Conservation (phyloP, 1,140 invertebrate species). For the Dufourea novaeangliae region DNA sequence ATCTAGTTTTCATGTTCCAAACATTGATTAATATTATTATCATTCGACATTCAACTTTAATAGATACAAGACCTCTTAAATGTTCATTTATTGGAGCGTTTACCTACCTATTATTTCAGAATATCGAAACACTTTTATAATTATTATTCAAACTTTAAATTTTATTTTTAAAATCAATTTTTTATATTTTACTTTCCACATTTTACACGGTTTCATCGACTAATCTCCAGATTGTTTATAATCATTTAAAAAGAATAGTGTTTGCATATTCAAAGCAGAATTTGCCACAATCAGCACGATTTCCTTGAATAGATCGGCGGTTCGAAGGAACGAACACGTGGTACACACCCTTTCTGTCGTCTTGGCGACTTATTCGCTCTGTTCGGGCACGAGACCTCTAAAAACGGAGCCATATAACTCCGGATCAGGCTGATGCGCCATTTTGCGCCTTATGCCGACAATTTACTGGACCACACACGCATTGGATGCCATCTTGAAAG, state of each 20-base stretch:
- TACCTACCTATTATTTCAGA: no score
- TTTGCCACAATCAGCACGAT: background rate
- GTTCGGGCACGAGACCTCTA: constrained; percentile 7
- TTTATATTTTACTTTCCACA: no score
- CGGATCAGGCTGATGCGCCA: constrained; percentile 67
- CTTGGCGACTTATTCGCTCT: background rate
- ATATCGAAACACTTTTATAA: no score
- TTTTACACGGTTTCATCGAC: no score
- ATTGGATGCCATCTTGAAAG: constrained; percentile 38
- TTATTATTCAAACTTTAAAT: no score
- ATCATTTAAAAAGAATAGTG: background rate
- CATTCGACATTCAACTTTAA: no score
- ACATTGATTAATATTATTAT: no score
- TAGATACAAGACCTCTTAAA: no score
- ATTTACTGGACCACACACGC: constrained; percentile 68
- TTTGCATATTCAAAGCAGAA: background rate
- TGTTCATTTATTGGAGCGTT: no score
- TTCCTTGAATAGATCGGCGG: background rate
- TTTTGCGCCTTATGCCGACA: constrained; percentile 65
- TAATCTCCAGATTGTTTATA: background rate
- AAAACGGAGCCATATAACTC: constrained; percentile 58
- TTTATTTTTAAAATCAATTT: no score
- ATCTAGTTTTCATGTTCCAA: no score
- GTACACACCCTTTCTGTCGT: background rate
- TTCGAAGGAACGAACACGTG: background rate